Evolutionary conservation across 2,113 vertebrate species (phyloP).

Genomic region (Ranitomeya imitator): DNA sequence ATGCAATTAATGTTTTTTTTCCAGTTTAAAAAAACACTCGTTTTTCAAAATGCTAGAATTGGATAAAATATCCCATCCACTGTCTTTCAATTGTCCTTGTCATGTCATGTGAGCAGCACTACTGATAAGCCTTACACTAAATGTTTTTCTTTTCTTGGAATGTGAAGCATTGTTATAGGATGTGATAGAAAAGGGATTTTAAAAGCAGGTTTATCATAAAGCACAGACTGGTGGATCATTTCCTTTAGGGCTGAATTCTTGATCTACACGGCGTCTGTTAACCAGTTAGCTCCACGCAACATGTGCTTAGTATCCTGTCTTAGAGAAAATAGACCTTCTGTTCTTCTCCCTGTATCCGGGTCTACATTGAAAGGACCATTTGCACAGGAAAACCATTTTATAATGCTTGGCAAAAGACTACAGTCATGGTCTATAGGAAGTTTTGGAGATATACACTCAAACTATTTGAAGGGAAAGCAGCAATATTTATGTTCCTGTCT

Average conservation of each 20-base stretch:
- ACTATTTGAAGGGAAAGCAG: slow-evolving; percentile 63
- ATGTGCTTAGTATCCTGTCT: slow-evolving; percentile 76
- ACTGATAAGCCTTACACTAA: slow-evolving; percentile 62
- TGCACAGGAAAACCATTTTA: slow-evolving; percentile 71
- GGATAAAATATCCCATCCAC: too few species aligned
- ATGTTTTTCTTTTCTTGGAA: slow-evolving; percentile 74
- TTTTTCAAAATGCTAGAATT: too few species aligned
- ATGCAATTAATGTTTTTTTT: background rate
- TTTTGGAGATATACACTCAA: slow-evolving; percentile 55
- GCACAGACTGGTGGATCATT: slow-evolving; percentile 72
- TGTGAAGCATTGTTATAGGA: slow-evolving; percentile 72
- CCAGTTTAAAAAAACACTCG: background rate
- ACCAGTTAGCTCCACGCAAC: slow-evolving; percentile 72
- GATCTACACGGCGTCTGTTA: slow-evolving; percentile 67
- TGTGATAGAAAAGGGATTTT: slow-evolving; percentile 66
- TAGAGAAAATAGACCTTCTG: slow-evolving; percentile 69
- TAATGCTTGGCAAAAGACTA: slow-evolving; percentile 75
- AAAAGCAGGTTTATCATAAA: slow-evolving; percentile 72
- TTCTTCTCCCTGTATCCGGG: slow-evolving; percentile 63
- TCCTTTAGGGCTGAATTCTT: slow-evolving; percentile 74
- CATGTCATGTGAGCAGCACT: background rate
- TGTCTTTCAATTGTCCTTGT: too few species aligned
- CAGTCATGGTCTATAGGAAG: slow-evolving; percentile 70
- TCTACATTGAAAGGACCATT: slow-evolving; percentile 68
- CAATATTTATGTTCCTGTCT: slow-evolving; percentile 68